Evolutionary conservation across 2,113 vertebrate genomes (phyloP).

Genomic region (Plestiodon gilberti): DNA sequence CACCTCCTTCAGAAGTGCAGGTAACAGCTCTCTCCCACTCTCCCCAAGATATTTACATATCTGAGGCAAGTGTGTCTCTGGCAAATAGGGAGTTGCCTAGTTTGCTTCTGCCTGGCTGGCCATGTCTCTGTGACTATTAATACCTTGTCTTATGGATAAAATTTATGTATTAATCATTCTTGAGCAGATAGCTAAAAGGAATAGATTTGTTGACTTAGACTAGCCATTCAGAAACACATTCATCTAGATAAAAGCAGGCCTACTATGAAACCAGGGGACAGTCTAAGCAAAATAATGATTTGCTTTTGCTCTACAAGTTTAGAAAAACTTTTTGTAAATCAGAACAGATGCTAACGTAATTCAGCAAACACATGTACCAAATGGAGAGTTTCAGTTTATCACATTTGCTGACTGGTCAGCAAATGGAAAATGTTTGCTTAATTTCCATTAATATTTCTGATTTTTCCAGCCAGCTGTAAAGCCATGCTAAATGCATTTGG

Average conservation of each 20-base stretch:
- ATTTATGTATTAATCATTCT: neutral
- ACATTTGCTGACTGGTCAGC: neutral
- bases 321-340: conserved; percentile 12
- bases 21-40: neutral
- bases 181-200: neutral
- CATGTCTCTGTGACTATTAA: neutral
- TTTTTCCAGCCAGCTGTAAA: neutral
- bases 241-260: conserved; percentile 3
- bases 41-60: neutral
- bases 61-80: neutral
- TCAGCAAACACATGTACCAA: neutral
- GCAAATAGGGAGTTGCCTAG: neutral
- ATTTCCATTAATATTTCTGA: conserved; percentile 11
- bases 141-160: neutral
- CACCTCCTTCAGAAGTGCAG: neutral
- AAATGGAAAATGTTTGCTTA: neutral
- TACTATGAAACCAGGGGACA: conserved; percentile 49
- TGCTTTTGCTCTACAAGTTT: neutral
- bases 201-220: conserved; percentile 5
- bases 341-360: neutral
- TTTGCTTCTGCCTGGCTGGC: neutral
- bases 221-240: neutral
- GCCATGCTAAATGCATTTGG: neutral
- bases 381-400: neutral
- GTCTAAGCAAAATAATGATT: conserved; percentile 60